Conservation (phyloP, 2,797 vertebrate species). For the Steatocranus sp. region DNA sequence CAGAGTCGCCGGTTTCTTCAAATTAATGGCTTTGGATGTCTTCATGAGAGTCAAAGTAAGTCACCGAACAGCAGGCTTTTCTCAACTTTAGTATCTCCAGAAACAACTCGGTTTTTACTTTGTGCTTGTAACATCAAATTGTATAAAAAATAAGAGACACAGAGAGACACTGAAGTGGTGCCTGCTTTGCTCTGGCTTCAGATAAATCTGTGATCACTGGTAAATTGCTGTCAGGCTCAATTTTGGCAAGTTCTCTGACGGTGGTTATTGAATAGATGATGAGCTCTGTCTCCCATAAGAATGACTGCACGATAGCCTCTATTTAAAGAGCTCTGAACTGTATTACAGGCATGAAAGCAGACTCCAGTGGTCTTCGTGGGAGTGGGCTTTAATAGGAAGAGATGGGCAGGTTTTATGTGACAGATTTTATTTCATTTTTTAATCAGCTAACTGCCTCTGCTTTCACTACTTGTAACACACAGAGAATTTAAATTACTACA, state of each 20-base stretch:
- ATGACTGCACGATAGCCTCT: neutral
- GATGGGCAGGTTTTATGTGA: neutral
- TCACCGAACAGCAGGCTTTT: neutral
- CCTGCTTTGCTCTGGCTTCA: neutral
- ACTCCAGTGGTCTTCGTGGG: neutral
- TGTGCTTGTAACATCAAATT: neutral
- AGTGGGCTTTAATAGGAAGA: neutral
- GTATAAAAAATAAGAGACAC: neutral
- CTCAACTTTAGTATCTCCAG: neutral
- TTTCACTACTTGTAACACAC: neutral
- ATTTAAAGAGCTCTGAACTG: neutral
- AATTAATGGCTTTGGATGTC: slow-evolving; percentile 27
- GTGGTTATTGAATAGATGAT: neutral
- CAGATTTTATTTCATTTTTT: neutral
- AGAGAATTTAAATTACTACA: neutral
- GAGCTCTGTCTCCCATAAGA: neutral
- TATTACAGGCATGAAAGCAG: neutral
- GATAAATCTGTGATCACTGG: neutral
- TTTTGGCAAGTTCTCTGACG: neutral
- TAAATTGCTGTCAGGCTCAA: slow-evolving; percentile 11
- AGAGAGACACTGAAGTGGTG: neutral
- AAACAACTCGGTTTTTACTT: neutral
- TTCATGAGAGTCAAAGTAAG: neutral
- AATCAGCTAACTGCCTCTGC: neutral
- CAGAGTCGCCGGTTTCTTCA: neutral